These are phyloP conservation scores for Suillia variegata DNA, from an alignment of 2,888 invertebrate genomes.

Conservation along the genomic window DNA sequence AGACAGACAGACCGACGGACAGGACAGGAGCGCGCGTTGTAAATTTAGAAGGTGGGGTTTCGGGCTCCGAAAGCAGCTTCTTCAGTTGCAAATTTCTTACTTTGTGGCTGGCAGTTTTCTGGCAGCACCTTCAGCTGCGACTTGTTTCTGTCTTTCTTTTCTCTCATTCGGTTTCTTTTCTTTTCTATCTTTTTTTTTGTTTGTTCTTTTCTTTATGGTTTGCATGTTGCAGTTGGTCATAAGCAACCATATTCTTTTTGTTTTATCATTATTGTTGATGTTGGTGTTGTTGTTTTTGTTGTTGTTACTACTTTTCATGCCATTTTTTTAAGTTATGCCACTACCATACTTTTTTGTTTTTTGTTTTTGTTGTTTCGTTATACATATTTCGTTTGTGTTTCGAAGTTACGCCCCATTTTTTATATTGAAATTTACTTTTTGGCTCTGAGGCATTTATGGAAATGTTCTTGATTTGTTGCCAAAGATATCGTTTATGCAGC, in stretches of 20 bases:
- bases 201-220: neutral
- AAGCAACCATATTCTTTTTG: neutral
- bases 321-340: neutral
- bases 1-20: neutral
- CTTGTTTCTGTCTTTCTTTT: no score
- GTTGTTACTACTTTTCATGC: neutral
- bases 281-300: neutral
- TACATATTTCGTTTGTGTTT: neutral
- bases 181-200: no score
- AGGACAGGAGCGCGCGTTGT: neutral
- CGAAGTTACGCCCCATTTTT: neutral
- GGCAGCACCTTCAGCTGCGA: neutral
- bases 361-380: no score
- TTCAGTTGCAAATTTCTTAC: slow-evolving; percentile 40
- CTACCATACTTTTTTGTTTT: neutral
- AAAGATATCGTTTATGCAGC: neutral
- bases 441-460: neutral
- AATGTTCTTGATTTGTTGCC: neutral
- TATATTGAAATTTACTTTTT: slow-evolving; percentile 3
- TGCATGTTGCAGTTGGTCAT: neutral
- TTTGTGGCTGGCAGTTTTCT: slow-evolving; percentile 14
- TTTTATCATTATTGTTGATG: no score
- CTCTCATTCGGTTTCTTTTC: no score
- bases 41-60: slow-evolving; percentile 23
- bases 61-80: slow-evolving; percentile 31